Percentiles rank a stretch among this genome's conserved stretches.
Conservation (phyloP, 2,797 vertebrate species). For the Sebastes kiyomatsui region DNA sequence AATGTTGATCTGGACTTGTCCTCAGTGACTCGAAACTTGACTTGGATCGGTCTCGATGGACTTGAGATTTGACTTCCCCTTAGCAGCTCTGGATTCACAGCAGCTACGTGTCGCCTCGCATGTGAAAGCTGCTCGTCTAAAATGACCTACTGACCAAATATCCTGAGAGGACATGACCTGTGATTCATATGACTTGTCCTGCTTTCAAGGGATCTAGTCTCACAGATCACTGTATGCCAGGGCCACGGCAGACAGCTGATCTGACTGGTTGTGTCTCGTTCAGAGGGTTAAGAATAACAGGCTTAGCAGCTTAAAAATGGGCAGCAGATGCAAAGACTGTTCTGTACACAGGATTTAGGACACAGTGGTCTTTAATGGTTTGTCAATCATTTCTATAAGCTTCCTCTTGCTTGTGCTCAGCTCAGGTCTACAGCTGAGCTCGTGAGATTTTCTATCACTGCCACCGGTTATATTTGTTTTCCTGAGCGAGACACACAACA, state of each 20-base stretch:
- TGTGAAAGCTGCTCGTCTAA: slow-evolving; percentile 35
- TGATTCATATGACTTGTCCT: slow-evolving; percentile 13
- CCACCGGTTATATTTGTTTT: not conserved
- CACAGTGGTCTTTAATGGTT: slow-evolving; percentile 24
- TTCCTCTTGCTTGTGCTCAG: not conserved
- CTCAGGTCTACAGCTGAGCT: not conserved
- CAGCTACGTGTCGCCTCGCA: not conserved
- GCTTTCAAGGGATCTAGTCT: slow-evolving; percentile 12
- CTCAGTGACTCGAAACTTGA: not conserved
- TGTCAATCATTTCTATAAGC: slow-evolving; percentile 17
- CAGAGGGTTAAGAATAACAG: slow-evolving; percentile 58
- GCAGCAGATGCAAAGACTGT: slow-evolving; percentile 31
- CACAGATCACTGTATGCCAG: not conserved
- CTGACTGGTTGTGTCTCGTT: slow-evolving; percentile 15
- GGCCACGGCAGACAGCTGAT: slow-evolving; percentile 21
- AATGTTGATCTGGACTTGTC: not conserved
- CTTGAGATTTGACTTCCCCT: not conserved
- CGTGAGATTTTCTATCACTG: not conserved
- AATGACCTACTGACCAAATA: slow-evolving; percentile 43
- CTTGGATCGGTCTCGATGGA: not conserved
- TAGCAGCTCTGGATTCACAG: not conserved
- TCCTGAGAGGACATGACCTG: slow-evolving; percentile 19
- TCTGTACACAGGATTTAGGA: slow-evolving; percentile 43
- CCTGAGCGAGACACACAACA: not conserved
- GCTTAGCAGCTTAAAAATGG: slow-evolving; percentile 43